Evolutionary conservation across 2,888 invertebrate species (phyloP), one percentile per base, ranked within the genome.

Genomic region (Synergus gifuensis): DNA sequence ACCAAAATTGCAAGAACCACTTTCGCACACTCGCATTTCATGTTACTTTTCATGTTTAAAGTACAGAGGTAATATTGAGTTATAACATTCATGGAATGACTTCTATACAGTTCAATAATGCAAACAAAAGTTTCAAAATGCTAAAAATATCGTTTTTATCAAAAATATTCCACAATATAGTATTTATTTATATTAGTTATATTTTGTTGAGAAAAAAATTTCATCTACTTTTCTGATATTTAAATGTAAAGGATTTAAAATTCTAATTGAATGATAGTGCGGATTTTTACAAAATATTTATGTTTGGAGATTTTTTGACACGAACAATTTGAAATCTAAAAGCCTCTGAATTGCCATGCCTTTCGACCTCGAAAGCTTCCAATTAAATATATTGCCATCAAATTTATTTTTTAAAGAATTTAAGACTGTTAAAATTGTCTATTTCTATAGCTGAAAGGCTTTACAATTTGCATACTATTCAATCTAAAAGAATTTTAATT

Each of bases 381-480:
- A 69, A 69, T 44, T 49, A 28, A 28, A 46, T 46, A 28, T n/a
- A 69, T 49, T 69, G 46, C 69, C 14, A 5, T 69, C 9, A 28
- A 69, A 49, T 49, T 14, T 36, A 69, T 69, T 69, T 28, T 22
- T 18, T 69, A 49, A 49, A 18, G 28, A 69, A 69, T 49, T 69
- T 28, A 49, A 69, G 46, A 11, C 49, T 46, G 46, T 49, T 49
- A 22, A 49, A 49, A 69, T 69, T 69, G 18, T 16, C 49, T 16
- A 8, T 69, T 49, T 49, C 28, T 46, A 40, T 14, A 69, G 11
- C n/a, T 46, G 16, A 46, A 28, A 22, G 49, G 28, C 16, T 44
- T 49, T 69, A n/a, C 16, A 64, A 64, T 16, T 40, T 64, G 12
- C 12, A 36, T 36, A 7, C n/a, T 12, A 7, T 16, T 40, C 0